Evolutionary conservation across 2,113 vertebrate genomes (phyloP), one percentile per base, ranked within the genome.

Genomic region (Lagopus muta): DNA sequence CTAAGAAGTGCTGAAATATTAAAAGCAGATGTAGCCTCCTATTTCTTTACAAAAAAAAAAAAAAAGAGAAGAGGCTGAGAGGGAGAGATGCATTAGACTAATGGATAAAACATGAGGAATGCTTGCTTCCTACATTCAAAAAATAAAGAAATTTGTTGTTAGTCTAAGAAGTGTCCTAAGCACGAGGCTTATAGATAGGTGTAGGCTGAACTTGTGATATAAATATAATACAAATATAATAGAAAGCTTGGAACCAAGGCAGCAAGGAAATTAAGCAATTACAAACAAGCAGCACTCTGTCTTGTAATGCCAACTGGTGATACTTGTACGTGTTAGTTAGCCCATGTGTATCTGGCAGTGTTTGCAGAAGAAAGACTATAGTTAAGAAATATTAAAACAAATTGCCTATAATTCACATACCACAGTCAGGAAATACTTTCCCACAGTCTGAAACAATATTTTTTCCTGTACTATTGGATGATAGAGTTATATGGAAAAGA

Each of bases 321-420:
- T 25, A 3, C 3, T 4, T 0, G 0, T 36, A 14, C 5, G 16
- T 11, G 9, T 28, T 19, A 6, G 25, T 19, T 66, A 75, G 7
- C 4, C 52, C 18, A 36, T 6, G 24, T 78, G 71, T 71, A 27
- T 42, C n/a, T n/a, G 5, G 9, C 3, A 58, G 17, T 1, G 3
- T 19, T 52, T n/a, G 54, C 12, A 86, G 27, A 66, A 28, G 32
- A 84, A 36, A 82, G 30, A 66, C 9, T n/a, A 74, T 1, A 18
- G 30, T 55, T 55, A 32, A 18, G 55, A n/a, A 57, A 57, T n/a
- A 57, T 18, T n/a, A 13, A 57, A 57, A 18, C 54, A 17, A 32
- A 57, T 57, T 57, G 55, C 28, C 30, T n/a, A n/a, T 20, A 57
- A 32, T n/a, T 57, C 27, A 57, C 19, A 57, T 57, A n/a, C 32